These are phyloP conservation scores for Gorsachius magnificus DNA, from an alignment of 2,797 vertebrate genomes.

Conservation along the genomic window DNA sequence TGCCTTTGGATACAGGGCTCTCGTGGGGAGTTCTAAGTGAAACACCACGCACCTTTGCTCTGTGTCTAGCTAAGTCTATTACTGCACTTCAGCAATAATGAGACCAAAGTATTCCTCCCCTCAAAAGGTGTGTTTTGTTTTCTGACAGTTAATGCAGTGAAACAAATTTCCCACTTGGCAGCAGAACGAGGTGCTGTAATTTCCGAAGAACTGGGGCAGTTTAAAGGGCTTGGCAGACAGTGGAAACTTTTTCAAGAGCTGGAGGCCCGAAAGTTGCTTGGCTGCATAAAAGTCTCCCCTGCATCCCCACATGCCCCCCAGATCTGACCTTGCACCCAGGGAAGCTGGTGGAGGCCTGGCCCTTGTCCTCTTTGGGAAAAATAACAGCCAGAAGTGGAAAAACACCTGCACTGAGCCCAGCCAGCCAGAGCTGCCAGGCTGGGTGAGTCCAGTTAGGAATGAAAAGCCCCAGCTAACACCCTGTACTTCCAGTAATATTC, in stretches of 20 bases:
- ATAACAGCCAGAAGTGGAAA: conserved; percentile 11
- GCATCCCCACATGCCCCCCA: neutral
- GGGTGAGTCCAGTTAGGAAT: neutral
- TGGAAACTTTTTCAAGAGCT: conserved; percentile 2
- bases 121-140: neutral
- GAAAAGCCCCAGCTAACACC: neutral
- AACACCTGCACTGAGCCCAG: neutral
- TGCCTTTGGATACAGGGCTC: neutral
- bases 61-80: neutral
- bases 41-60: neutral
- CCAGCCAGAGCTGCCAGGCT: neutral
- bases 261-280: neutral
- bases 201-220: neutral
- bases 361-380: neutral
- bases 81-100: neutral
- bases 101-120: neutral
- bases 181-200: conserved; percentile 14
- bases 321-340: neutral
- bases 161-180: neutral
- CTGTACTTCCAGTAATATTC: neutral
- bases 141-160: neutral
- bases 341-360: conserved; percentile 4
- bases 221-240: neutral
- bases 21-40: neutral
- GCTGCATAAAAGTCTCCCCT: neutral